Evolutionary conservation across 2,888 invertebrate species (phyloP).

Genomic region (Tillus elongatus): DNA sequence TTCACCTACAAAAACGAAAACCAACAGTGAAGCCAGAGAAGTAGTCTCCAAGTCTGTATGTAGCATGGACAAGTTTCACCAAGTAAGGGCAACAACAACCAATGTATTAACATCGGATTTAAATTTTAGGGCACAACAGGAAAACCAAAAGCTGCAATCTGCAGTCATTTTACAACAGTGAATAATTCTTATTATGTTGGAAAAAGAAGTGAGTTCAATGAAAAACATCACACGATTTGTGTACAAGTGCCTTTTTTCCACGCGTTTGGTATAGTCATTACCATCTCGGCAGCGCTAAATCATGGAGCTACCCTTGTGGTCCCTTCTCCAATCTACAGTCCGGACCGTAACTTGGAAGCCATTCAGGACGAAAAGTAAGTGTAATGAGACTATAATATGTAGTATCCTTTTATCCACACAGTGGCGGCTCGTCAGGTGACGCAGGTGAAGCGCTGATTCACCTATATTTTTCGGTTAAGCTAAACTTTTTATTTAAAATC

Average conservation of each 20-base stretch:
- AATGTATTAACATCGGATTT: conserved; percentile 11
- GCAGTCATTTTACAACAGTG: conserved; percentile 62
- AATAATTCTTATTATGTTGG: conserved; percentile 67
- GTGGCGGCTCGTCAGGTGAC: too few relatives aligned
- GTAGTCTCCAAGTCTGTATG: too few relatives aligned
- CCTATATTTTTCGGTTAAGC: too few relatives aligned
- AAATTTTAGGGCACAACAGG: conserved; percentile 45
- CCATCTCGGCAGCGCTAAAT: conserved; percentile 49
- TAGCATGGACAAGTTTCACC: too few relatives aligned
- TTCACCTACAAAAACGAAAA: too few relatives aligned
- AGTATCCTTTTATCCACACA: too few relatives aligned
- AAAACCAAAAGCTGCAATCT: conserved; percentile 62
- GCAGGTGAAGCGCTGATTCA: too few relatives aligned
- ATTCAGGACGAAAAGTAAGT: conserved; percentile 57
- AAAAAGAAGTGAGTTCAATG: conserved; percentile 41
- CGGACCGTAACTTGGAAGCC: conserved; percentile 52
- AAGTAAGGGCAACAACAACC: too few relatives aligned
- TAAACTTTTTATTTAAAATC: too few relatives aligned
- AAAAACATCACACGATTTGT: conserved; percentile 47
- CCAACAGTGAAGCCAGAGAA: too few relatives aligned
- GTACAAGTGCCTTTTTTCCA: conserved; percentile 74
- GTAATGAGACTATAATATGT: too few relatives aligned
- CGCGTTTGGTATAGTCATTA: conserved; percentile 64
- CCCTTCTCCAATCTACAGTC: conserved; percentile 52
- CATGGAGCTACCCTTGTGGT: conserved; percentile 55